Conservation (phyloP, 2,888 invertebrate species). For the Drosophila percnosoma region DNA sequence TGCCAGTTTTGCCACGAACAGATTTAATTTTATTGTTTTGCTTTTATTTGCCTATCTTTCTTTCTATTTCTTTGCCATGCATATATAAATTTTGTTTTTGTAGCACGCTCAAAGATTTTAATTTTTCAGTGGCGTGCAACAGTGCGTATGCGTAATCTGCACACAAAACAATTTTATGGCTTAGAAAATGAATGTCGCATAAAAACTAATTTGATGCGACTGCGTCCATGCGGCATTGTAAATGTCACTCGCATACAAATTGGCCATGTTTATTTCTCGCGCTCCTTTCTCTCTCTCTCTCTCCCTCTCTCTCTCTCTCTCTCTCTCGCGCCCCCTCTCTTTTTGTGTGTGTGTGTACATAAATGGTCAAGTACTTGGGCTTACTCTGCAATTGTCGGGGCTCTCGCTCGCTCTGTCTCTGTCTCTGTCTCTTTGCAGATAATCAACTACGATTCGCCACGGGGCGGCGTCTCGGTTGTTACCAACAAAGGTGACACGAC, state of each 20-base stretch:
- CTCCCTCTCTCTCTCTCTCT: constrained; percentile 16
- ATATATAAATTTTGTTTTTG: constrained; percentile 14
- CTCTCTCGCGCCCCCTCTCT: background rate
- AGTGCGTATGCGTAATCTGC: constrained; percentile 77
- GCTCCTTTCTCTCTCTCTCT: constrained; percentile 2
- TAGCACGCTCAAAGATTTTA: constrained; percentile 45
- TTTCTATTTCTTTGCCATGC: constrained; percentile 17
- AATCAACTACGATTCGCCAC: constrained; percentile 96
- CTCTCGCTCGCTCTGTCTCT: background rate
- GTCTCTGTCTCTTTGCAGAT: constrained; percentile 87
- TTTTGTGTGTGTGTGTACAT: constrained; percentile 38
- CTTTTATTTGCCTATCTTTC: constrained; percentile 59
- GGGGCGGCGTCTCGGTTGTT: constrained; percentile 95
- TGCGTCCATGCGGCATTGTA: constrained; percentile 50
- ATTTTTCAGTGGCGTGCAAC: constrained; percentile 69
- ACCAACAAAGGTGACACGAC: constrained; percentile 96
- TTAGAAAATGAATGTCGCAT: constrained; percentile 71
- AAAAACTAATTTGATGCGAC: constrained; percentile 59
- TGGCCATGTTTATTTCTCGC: constrained; percentile 35
- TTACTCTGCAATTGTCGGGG: constrained; percentile 27
- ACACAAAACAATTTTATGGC: constrained; percentile 66
- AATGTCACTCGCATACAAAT: constrained; percentile 66
- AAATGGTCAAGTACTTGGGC: constrained; percentile 30
- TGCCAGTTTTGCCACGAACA: constrained; percentile 65
- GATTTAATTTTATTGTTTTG: constrained; percentile 83